A percentile compares a stretch with the other conserved stretches of the same genome.
Conservation (phyloP, 2,888 invertebrate genomes). For the Pseudococcus longispinus region DNA sequence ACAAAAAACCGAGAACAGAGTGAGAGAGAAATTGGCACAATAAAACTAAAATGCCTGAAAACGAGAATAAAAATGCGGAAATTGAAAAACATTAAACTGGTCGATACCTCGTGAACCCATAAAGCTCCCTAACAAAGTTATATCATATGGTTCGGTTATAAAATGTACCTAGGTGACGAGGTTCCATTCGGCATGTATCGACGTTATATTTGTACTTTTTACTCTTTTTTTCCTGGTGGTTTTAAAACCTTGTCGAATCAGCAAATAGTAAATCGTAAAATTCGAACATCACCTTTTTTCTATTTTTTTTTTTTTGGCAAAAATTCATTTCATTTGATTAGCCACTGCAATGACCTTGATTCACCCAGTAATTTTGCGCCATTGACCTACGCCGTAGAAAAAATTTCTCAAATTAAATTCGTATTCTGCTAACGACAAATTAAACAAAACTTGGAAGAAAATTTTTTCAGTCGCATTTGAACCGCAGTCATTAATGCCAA, state of each 20-base stretch:
- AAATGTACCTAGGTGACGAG: background rate
- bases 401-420: no score
- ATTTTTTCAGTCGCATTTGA: background rate
- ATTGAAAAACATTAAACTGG: conserved; percentile 21
- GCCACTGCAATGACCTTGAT: no score
- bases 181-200: no score
- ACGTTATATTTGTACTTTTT: background rate
- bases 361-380: no score
- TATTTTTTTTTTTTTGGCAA: no score
- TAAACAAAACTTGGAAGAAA: background rate
- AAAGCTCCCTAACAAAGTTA: background rate
- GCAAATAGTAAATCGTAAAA: conserved; percentile 4
- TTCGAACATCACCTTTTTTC: background rate
- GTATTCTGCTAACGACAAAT: no score
- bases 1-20: background rate
- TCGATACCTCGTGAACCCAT: background rate
- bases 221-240: background rate
- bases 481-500: background rate
- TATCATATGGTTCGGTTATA: background rate
- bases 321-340: no score
- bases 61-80: conserved; percentile 17
- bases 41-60: conserved; percentile 13
- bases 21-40: background rate
- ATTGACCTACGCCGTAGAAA: no score
- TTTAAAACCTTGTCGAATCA: background rate